Conservation (phyloP, 2,888 invertebrate genomes). For the Lepidonotus clava region DNA sequence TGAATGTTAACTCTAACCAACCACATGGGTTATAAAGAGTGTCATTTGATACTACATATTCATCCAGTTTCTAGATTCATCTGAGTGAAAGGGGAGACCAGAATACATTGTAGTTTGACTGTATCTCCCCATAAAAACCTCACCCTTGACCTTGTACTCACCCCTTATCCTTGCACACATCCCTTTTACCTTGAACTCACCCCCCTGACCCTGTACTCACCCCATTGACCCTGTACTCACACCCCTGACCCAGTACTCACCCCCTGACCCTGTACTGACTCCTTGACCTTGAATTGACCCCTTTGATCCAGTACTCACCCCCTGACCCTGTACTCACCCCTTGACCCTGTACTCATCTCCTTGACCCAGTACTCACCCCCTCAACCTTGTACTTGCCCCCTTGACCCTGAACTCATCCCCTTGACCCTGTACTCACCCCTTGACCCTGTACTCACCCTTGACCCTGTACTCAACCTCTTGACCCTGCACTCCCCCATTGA, state of each 20-base stretch:
- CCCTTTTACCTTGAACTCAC: too few relatives aligned
- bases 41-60: too few relatives aligned
- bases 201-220: neutral
- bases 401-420: neutral
- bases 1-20: too few relatives aligned
- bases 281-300: neutral
- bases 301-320: neutral
- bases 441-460: slow-evolving; percentile 63
- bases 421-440: slow-evolving; percentile 58
- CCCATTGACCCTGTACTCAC: neutral
- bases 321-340: neutral
- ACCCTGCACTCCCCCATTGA: too few relatives aligned
- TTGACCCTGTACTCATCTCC: neutral
- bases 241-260: neutral
- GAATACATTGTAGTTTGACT: too few relatives aligned
- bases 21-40: too few relatives aligned
- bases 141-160: too few relatives aligned
- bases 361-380: neutral
- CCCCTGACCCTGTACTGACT: neutral
- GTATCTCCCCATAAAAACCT: too few relatives aligned
- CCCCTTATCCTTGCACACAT: too few relatives aligned
- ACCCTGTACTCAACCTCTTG: slow-evolving; percentile 63
- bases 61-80: too few relatives aligned
- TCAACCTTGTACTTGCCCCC: neutral
- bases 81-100: too few relatives aligned